Evolutionary conservation across 2,113 vertebrate species (phyloP).

Genomic region (Peromyscus polionotus): DNA sequence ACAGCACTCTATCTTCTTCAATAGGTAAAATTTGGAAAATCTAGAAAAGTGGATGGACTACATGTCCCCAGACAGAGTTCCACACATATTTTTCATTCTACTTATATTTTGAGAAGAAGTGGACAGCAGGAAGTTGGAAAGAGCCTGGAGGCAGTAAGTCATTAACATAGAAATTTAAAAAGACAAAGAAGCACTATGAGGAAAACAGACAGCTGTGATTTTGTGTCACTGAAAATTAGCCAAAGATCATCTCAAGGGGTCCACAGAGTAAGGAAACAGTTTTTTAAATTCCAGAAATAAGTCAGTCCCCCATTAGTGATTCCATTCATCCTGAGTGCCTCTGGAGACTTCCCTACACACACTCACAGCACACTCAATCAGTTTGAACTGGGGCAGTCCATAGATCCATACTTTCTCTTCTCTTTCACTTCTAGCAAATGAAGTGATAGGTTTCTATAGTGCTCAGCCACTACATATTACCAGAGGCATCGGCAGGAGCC

Average conservation of each 20-base stretch:
- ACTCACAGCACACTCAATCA: conserved; percentile 10
- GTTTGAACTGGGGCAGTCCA: conserved; percentile 6
- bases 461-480: neutral
- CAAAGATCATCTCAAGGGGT: conserved; percentile 1
- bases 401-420: neutral
- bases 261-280: neutral
- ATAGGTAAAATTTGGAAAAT: conserved; percentile 53
- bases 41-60: neutral
- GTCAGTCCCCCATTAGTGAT: neutral
- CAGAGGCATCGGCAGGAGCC: neutral
- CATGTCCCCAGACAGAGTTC: neutral
- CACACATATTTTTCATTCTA: conserved; percentile 52
- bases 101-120: conserved; percentile 39
- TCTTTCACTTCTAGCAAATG: conserved; percentile 9
- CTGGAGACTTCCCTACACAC: neutral
- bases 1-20: conserved; percentile 28
- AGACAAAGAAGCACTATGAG: neutral
- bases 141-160: conserved; percentile 37
- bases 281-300: conserved; percentile 29
- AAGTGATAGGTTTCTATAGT: neutral
- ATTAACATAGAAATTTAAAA: conserved; percentile 41
- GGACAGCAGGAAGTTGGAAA: neutral
- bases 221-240: conserved; percentile 37
- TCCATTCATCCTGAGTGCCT: neutral
- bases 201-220: neutral